phyloP scores from a whole-genome alignment of 2,888 invertebrate species.

The Biston stratarius region DNA sequence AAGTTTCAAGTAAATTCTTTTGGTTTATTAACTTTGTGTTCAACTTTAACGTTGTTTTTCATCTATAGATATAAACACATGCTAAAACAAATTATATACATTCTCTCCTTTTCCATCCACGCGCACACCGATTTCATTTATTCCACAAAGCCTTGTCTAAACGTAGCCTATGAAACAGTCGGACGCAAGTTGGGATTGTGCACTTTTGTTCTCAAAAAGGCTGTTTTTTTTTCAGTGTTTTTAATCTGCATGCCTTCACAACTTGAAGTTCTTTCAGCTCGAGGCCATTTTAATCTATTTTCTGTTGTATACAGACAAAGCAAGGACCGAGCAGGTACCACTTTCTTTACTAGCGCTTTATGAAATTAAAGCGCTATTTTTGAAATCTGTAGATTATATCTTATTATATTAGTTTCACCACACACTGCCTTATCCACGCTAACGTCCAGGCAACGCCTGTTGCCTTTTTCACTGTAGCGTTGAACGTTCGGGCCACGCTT shows the following conservation, averaged over 20 bases:
- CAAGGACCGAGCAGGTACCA: slow-evolving; percentile 10
- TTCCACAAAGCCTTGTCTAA: slow-evolving; percentile 25
- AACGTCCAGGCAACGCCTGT: too few species aligned
- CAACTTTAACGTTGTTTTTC: too few species aligned
- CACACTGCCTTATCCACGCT: neutral
- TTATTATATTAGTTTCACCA: neutral
- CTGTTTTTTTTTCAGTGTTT: slow-evolving; percentile 59
- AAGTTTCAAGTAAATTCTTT: too few species aligned
- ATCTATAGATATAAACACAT: too few species aligned
- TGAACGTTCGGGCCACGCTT: too few species aligned
- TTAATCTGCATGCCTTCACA: slow-evolving; percentile 81
- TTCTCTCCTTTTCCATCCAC: neutral
- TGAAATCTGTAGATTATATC: too few species aligned
- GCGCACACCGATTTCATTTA: slow-evolving; percentile 17
- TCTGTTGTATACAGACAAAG: slow-evolving; percentile 19
- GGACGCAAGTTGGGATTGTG: slow-evolving; percentile 49
- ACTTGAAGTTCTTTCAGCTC: slow-evolving; percentile 66
- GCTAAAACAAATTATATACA: neutral
- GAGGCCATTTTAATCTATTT: slow-evolving; percentile 82
- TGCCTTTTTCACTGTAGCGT: too few species aligned
- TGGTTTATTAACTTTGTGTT: too few species aligned
- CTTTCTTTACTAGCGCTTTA: slow-evolving; percentile 6
- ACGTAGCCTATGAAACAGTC: slow-evolving; percentile 29
- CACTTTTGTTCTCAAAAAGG: slow-evolving; percentile 63
- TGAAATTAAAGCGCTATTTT: slow-evolving; percentile 1